A percentile compares a stretch with the other conserved stretches of the same genome.
These are phyloP conservation scores for Oxytorus armatus DNA, from an alignment of 2,888 invertebrate species.

Conservation along the genomic window DNA sequence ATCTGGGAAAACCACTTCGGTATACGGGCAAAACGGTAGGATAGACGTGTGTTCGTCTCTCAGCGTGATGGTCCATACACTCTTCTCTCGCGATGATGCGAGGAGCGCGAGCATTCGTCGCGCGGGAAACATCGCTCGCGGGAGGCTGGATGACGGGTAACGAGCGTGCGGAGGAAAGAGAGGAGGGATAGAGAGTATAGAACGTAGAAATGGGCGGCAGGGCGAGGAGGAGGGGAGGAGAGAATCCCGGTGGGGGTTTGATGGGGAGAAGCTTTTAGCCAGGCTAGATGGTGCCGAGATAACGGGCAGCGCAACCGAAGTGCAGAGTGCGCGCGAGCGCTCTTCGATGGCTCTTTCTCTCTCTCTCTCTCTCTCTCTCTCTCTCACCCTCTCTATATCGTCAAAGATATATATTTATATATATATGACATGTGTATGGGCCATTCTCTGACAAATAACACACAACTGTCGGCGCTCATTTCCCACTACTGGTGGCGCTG, in stretches of 20 bases:
- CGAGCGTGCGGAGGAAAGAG: conserved; percentile 56
- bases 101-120: conserved; percentile 41
- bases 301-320: conserved; percentile 81
- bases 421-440: conserved; percentile 16
- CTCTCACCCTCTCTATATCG: conserved; percentile 54
- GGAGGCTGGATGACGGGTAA: conserved; percentile 5
- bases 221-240: conserved; percentile 70
- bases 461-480: no score
- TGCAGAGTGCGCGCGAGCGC: conserved; percentile 76
- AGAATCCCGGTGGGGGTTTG: conserved; percentile 75
- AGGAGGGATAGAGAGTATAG: conserved; percentile 62
- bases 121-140: conserved; percentile 46
- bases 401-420: conserved; percentile 9
- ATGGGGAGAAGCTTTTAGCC: conserved; percentile 83
- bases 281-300: conserved; percentile 84
- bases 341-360: no score
- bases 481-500: no score
- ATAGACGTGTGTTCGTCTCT: no score
- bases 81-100: conserved; percentile 34
- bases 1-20: conserved; percentile 21
- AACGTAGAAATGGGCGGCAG: no score
- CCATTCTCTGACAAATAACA: no score
- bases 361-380: no score
- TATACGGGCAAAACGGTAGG: conserved; percentile 37
- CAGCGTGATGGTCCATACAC: conserved; percentile 31